Evolutionary conservation across 2,113 vertebrate genomes (phyloP).

Genomic region (Corythornis cristatus): DNA sequence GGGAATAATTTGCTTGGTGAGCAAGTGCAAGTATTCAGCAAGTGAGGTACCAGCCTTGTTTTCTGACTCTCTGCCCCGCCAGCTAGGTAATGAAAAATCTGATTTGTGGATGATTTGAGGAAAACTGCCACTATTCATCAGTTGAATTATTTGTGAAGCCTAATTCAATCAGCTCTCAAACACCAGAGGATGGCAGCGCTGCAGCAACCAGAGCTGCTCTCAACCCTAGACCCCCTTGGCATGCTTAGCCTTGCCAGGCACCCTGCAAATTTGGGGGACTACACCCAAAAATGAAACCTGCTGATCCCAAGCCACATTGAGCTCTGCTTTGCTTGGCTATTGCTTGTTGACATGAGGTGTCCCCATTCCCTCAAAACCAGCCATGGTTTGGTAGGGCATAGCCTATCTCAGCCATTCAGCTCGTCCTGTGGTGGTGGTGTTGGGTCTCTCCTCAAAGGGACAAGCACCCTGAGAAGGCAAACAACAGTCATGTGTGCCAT

Average conservation of each 20-base stretch:
- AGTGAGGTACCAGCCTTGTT: background rate
- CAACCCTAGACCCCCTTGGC: background rate
- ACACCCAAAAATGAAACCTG: background rate
- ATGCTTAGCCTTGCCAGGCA: background rate
- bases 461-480: background rate
- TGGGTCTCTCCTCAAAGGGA: background rate
- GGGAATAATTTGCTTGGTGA: background rate
- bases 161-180: conserved; percentile 36
- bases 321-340: background rate
- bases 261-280: background rate
- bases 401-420: background rate
- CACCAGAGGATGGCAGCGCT: background rate
- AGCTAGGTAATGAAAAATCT: conserved; percentile 39
- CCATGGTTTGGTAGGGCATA: background rate
- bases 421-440: rapidly evolving
- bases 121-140: conserved; percentile 58
- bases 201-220: background rate
- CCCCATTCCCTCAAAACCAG: rapidly evolving
- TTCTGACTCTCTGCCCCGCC: background rate
- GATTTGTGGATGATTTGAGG: conserved; percentile 56
- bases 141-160: conserved; percentile 12
- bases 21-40: background rate
- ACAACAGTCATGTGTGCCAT: rapidly evolving
- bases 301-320: background rate
- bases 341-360: background rate